Conservation (phyloP, 2,113 vertebrate genomes). For the Amphiprion percula region DNA sequence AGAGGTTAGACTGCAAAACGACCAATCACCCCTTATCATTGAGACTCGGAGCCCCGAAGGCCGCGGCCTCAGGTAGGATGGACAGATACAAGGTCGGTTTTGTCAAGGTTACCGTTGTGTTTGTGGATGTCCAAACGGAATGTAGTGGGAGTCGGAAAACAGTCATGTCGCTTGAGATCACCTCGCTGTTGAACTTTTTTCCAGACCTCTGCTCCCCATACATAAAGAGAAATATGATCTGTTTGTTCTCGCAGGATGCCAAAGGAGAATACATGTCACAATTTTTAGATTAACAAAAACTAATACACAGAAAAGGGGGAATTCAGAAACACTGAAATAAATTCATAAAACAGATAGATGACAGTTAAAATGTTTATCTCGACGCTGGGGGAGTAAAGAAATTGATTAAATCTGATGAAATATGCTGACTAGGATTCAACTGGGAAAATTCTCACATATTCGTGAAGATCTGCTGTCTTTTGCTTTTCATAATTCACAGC, state of each 20-base stretch:
- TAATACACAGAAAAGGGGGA: not conserved
- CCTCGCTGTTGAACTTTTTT: conserved; percentile 12
- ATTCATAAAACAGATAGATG: conserved; percentile 42
- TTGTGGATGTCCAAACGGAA: conserved; percentile 24
- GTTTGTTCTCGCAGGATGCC: conserved; percentile 40
- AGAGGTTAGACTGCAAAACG: conserved; percentile 52
- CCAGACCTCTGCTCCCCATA: conserved; percentile 8
- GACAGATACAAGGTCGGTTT: conserved; percentile 18
- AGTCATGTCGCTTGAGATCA: conserved; percentile 14
- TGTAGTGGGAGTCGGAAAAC: conserved; percentile 23
- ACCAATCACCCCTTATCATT: conserved; percentile 61
- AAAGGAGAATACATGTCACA: conserved; percentile 43
- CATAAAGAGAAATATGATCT: conserved; percentile 13
- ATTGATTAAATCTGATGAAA: conserved; percentile 52
- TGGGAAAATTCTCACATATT: conserved; percentile 33
- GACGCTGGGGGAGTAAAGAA: conserved; percentile 10
- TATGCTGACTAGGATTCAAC: conserved; percentile 27
- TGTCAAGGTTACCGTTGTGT: conserved; percentile 44
- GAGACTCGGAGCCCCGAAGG: conserved; percentile 9
- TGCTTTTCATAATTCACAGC: conserved; percentile 50
- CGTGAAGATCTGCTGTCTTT: conserved; percentile 24
- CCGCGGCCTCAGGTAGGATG: conserved; percentile 22
- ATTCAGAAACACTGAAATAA: not conserved
- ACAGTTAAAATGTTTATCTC: conserved; percentile 42
- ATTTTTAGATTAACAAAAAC: conserved; percentile 37